Conservation (phyloP, 2,888 invertebrate genomes). For the Melipona bicolor region DNA sequence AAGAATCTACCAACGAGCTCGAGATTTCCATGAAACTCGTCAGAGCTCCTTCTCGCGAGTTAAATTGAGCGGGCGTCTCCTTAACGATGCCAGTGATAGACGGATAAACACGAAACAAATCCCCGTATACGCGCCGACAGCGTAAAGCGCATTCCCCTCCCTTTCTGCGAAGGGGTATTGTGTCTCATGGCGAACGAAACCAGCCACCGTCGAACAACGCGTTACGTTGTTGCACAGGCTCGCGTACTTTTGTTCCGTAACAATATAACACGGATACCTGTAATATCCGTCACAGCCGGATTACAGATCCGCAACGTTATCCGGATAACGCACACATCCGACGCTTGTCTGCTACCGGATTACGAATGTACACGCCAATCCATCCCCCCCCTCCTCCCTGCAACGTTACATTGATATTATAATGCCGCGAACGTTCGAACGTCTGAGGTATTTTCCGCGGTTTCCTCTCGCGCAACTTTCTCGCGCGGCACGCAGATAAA, state of each 20-base stretch:
- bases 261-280: constrained; percentile 25
- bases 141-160: not conserved
- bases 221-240: not conserved
- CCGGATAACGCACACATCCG: constrained; percentile 42
- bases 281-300: constrained; percentile 30
- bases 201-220: not conserved
- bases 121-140: not conserved
- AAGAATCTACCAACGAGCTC: too few relatives aligned
- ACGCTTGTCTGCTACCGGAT: constrained; percentile 40
- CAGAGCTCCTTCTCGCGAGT: too few relatives aligned
- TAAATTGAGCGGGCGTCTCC: not conserved
- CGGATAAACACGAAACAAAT: not conserved
- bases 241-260: constrained; percentile 7
- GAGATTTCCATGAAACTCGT: too few relatives aligned
- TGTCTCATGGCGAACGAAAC: not conserved
- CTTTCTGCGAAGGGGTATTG: not conserved
- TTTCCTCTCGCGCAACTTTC: not conserved
- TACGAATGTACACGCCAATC: constrained; percentile 38
- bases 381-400: not conserved
- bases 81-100: not conserved
- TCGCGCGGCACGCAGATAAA: not conserved
- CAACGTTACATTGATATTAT: constrained; percentile 37
- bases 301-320: constrained; percentile 42
- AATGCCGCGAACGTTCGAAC: constrained; percentile 27
- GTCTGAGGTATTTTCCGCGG: constrained; percentile 16